phyloP scores from a whole-genome alignment of 2,113 vertebrate species.

The Chamaetylas fuelleborni region DNA sequence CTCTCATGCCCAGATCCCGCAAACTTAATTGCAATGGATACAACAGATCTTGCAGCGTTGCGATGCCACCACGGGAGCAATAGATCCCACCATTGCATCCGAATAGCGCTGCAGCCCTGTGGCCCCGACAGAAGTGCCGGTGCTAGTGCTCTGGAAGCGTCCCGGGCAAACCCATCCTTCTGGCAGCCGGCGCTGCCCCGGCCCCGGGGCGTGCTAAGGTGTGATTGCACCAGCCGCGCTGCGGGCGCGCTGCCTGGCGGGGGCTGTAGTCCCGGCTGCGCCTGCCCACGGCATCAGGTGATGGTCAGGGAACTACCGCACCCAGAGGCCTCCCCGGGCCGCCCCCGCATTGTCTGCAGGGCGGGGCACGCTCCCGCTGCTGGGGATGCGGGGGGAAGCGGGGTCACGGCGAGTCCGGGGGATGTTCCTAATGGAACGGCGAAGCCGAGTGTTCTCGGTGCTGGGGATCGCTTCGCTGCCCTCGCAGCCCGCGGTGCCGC shows the following conservation, averaged over 20 bases:
- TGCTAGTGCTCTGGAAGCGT: not conserved
- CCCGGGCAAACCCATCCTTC: not conserved
- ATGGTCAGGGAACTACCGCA: constrained; percentile 18
- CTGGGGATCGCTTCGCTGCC: not conserved
- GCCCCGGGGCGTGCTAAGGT: not conserved
- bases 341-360: not conserved
- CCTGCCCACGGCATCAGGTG: constrained; percentile 14
- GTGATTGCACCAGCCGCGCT: constrained; percentile 14
- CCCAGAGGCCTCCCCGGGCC: not conserved
- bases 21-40: not conserved
- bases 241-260: constrained; percentile 34
- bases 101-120: not conserved
- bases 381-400: not conserved
- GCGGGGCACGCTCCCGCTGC: not conserved
- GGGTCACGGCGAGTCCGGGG: not conserved
- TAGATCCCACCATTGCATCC: not conserved
- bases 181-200: not conserved
- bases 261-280: constrained; percentile 43
- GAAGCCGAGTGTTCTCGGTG: rapidly evolving
- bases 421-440: not conserved
- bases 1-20: not conserved
- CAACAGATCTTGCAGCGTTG: not conserved
- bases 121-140: not conserved
- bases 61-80: not conserved
- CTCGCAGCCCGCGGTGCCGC: not conserved